A percentile compares a stretch with the other conserved stretches of the same genome.
Evolutionary conservation across 2,113 vertebrate genomes (phyloP).

Genomic region (Callithrix jacchus): DNA sequence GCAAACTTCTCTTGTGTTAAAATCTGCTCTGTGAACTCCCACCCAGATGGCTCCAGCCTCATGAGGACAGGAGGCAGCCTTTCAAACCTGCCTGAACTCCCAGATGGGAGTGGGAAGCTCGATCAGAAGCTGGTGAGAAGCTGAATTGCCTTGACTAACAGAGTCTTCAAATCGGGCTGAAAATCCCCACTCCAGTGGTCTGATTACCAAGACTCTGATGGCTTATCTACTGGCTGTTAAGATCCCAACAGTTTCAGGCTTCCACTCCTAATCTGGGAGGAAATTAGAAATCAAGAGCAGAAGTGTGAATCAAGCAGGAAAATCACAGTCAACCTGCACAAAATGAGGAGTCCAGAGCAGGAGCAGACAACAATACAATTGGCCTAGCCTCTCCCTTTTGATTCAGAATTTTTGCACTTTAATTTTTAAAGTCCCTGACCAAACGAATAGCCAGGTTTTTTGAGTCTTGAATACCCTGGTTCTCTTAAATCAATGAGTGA

Average conservation of each 20-base stretch:
- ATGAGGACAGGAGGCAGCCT: slow-evolving; percentile 70
- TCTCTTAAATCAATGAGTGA: background rate
- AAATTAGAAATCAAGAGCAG: slow-evolving; percentile 5
- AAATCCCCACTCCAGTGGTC: slow-evolving; percentile 13
- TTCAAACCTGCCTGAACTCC: slow-evolving; percentile 30
- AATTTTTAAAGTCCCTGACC: background rate
- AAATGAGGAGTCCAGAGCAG: background rate
- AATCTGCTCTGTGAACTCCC: background rate
- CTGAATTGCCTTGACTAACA: background rate
- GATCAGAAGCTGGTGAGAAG: slow-evolving; percentile 7
- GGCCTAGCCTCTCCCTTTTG: background rate
- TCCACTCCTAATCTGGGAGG: slow-evolving; percentile 10
- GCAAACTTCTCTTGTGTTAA: too few species aligned
- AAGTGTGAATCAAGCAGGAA: background rate
- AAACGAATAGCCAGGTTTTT: background rate
- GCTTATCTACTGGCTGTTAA: background rate
- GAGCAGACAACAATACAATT: background rate
- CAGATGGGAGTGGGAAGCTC: slow-evolving; percentile 66
- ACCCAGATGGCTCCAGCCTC: background rate
- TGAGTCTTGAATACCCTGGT: background rate
- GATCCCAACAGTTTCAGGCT: background rate
- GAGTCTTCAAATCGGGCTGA: slow-evolving; percentile 27
- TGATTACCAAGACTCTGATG: slow-evolving; percentile 25
- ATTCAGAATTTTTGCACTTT: background rate
- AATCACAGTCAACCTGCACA: slow-evolving; percentile 3